Conservation (phyloP, 92 coral and sea anemone species). For the Zoanthus gigantus region DNA sequence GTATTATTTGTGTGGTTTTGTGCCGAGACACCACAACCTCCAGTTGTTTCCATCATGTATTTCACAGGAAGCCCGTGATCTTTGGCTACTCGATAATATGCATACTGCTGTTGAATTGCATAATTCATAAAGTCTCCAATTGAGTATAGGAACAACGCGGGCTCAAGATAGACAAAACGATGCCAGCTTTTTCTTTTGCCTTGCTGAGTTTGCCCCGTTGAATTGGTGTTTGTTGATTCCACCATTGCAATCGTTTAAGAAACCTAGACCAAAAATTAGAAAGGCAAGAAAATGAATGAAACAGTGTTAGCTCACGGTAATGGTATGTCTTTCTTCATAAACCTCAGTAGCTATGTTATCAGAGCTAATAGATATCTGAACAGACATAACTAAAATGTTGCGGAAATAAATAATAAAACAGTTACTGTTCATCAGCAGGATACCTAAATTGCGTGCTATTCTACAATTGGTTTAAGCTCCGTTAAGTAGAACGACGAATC, state of each 20-base stretch:
- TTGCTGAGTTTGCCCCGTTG: neutral
- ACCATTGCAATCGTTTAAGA: neutral
- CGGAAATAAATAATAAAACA: too few species aligned
- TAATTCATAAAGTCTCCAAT: constrained; percentile 46
- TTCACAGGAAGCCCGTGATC: constrained; percentile 11
- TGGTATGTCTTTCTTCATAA: too few species aligned
- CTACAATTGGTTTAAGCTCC: too few species aligned
- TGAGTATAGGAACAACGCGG: constrained; percentile 16
- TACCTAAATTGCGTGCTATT: too few species aligned
- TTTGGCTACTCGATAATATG: neutral
- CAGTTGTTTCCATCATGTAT: constrained; percentile 9
- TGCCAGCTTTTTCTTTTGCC: neutral
- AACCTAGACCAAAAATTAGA: neutral
- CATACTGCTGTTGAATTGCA: constrained; percentile 29
- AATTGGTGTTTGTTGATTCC: neutral
- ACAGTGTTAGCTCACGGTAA: too few species aligned
- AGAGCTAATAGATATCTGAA: too few species aligned
- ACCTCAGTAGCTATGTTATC: too few species aligned
- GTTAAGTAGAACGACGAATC: too few species aligned
- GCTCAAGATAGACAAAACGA: constrained; percentile 31
- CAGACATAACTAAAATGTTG: too few species aligned
- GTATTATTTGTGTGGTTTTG: neutral
- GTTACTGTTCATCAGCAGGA: too few species aligned
- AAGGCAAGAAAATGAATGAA: neutral
- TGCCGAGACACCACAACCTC: neutral